Percentiles rank a stretch among this genome's conserved stretches.
phyloP scores from a whole-genome alignment of 2,888 invertebrate species.

The Ceraclea dissimilis region DNA sequence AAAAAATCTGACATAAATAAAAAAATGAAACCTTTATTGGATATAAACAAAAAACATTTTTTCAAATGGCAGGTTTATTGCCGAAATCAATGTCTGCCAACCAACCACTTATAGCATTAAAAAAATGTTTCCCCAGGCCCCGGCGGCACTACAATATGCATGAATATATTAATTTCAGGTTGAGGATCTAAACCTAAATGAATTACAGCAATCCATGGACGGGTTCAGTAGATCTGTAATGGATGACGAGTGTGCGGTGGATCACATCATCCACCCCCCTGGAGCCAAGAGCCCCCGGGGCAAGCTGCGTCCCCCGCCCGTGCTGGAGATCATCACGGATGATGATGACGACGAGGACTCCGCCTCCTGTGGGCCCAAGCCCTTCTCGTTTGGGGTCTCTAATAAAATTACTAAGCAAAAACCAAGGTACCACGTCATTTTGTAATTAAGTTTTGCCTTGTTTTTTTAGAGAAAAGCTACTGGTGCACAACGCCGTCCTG shows the following conservation, averaged over 20 bases:
- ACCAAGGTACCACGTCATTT: too few relatives aligned
- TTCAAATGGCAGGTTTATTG: too few relatives aligned
- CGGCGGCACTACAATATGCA: too few relatives aligned
- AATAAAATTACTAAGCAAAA: not conserved
- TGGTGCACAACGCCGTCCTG: too few relatives aligned
- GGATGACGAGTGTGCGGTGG: conserved; percentile 22
- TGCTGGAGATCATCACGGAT: conserved; percentile 19
- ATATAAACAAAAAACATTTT: too few relatives aligned
- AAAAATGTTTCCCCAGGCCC: too few relatives aligned
- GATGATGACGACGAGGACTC: conserved; percentile 20
- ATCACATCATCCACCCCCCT: conserved; percentile 14
- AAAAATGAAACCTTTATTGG: too few relatives aligned
- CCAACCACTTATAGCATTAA: too few relatives aligned
- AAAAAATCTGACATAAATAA: too few relatives aligned
- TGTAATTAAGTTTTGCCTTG: too few relatives aligned
- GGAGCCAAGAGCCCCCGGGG: not conserved
- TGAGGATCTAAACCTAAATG: conserved; percentile 23
- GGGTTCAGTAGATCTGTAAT: conserved; percentile 13
- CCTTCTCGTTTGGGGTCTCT: conserved; percentile 23
- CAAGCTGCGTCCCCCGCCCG: not conserved
- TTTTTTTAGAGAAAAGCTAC: too few relatives aligned
- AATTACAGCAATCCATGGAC: conserved; percentile 13
- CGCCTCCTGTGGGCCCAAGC: conserved; percentile 35
- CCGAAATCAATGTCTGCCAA: too few relatives aligned
- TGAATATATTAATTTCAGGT: conserved; percentile 17